Percentiles rank a stretch among this genome's conserved stretches.
Conservation (phyloP, 2,113 vertebrate genomes). For the Hucho hucho region DNA sequence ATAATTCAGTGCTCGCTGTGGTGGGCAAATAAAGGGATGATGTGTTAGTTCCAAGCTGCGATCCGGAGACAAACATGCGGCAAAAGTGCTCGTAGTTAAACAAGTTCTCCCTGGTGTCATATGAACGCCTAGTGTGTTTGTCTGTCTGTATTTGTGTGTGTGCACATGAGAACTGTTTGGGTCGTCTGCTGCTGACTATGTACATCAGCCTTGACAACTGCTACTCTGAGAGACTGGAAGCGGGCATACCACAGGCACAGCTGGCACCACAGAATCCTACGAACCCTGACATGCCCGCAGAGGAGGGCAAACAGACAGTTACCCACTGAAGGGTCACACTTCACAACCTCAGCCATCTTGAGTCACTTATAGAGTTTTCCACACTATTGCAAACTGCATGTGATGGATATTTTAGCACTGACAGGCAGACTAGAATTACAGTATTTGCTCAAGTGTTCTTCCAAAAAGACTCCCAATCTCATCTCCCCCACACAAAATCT, state of each 20-base stretch:
- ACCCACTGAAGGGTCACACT: not conserved
- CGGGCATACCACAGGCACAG: not conserved
- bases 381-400: not conserved
- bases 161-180: conserved; percentile 1
- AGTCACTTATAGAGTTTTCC: not conserved
- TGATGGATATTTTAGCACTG: no score
- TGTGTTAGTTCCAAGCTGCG: not conserved
- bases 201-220: conserved; percentile 7
- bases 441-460: not conserved
- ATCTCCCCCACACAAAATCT: not conserved
- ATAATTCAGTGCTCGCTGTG: conserved; percentile 27
- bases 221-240: not conserved
- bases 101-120: no score
- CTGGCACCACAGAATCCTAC: not conserved
- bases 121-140: conserved; percentile 2
- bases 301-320: not conserved
- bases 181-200: conserved; percentile 12
- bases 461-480: not conserved
- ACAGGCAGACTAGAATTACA: no score
- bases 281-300: not conserved
- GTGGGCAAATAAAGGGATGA: conserved; percentile 7
- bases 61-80: no score
- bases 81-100: no score
- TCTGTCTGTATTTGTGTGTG: conserved; percentile 7
- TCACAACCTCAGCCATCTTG: not conserved